Percentiles rank a stretch among this genome's conserved stretches.
These are phyloP conservation scores for Proterorhinus semilunaris DNA, from an alignment of 2,113 vertebrate species.

Conservation along the genomic window DNA sequence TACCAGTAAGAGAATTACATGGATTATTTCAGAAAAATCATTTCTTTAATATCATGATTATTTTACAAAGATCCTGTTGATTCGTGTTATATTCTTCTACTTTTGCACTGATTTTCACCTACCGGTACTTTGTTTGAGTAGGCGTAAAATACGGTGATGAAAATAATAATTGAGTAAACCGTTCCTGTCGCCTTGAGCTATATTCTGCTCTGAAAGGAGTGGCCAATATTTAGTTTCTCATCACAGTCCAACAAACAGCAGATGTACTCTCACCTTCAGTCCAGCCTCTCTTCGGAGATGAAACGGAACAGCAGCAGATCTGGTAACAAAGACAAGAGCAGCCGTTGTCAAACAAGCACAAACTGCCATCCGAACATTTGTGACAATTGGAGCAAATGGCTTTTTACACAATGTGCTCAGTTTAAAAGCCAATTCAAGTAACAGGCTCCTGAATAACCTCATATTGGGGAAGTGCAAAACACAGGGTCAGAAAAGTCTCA, in stretches of 20 bases:
- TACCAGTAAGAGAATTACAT: too few species aligned
- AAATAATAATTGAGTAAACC: slow-evolving; percentile 18
- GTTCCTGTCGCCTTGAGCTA: slow-evolving; percentile 17
- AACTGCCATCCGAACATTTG: slow-evolving; percentile 20
- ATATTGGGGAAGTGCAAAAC: not conserved
- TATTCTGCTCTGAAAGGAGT: slow-evolving; percentile 33
- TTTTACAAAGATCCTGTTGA: too few species aligned
- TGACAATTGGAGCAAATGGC: slow-evolving; percentile 34
- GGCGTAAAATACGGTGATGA: slow-evolving; percentile 13
- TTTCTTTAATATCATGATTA: too few species aligned
- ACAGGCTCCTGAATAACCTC: slow-evolving; percentile 29
- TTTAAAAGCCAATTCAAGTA: slow-evolving; percentile 29
- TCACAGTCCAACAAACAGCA: slow-evolving; percentile 28
- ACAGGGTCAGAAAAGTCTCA: slow-evolving; percentile 11
- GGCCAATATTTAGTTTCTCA: slow-evolving; percentile 22
- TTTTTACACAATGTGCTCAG: slow-evolving; percentile 33
- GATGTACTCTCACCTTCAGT: slow-evolving; percentile 18
- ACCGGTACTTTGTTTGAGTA: slow-evolving; percentile 35
- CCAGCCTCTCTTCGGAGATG: slow-evolving; percentile 29
- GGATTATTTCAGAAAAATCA: too few species aligned
- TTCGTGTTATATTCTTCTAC: too few species aligned
- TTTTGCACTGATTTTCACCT: not conserved
- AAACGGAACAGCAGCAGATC: slow-evolving; percentile 29
- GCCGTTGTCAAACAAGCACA: slow-evolving; percentile 26
- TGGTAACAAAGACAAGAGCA: slow-evolving; percentile 39